Evolutionary conservation across 2,797 vertebrate genomes (phyloP).

Genomic region (Sebastes taczanowskii): DNA sequence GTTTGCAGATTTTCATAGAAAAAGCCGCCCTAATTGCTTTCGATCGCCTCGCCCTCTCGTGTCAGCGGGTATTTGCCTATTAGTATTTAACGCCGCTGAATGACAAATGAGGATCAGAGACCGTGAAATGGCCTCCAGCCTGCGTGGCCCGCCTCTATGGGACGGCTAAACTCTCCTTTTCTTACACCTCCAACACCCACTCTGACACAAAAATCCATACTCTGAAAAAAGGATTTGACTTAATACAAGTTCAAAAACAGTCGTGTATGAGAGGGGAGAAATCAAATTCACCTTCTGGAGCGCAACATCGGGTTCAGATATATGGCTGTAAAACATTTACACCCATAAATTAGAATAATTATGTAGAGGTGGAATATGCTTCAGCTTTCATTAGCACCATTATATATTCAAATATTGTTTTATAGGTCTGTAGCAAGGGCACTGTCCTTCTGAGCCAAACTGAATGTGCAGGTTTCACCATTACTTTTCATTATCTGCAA

Average conservation of each 20-base stretch:
- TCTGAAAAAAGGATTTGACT: slow-evolving; percentile 39
- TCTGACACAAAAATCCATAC: slow-evolving; percentile 71
- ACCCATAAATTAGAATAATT: slow-evolving; percentile 10
- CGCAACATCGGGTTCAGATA: background rate
- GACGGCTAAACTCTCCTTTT: slow-evolving; percentile 12
- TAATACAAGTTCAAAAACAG: slow-evolving; percentile 35
- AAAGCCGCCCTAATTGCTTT: slow-evolving; percentile 77
- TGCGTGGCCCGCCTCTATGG: slow-evolving; percentile 11
- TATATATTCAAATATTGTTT: background rate
- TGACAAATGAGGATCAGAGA: slow-evolving; percentile 83
- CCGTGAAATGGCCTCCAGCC: slow-evolving; percentile 77
- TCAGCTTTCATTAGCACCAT: background rate
- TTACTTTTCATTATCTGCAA: background rate
- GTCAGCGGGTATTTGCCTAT: slow-evolving; percentile 79
- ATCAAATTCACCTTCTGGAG: slow-evolving; percentile 35
- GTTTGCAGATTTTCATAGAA: slow-evolving; percentile 55
- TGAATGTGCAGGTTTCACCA: background rate
- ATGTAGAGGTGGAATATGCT: background rate
- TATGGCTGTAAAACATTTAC: background rate
- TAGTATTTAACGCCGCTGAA: slow-evolving; percentile 80
- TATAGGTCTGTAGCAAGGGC: background rate
- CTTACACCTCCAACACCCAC: slow-evolving; percentile 20
- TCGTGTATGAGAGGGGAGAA: slow-evolving; percentile 1
- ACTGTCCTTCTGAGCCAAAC: background rate
- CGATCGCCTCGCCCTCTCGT: slow-evolving; percentile 70